A percentile compares a stretch with the other conserved stretches of the same genome.
Conservation (phyloP, 1,140 invertebrate species). For the Plectrocnemia conspersa region DNA sequence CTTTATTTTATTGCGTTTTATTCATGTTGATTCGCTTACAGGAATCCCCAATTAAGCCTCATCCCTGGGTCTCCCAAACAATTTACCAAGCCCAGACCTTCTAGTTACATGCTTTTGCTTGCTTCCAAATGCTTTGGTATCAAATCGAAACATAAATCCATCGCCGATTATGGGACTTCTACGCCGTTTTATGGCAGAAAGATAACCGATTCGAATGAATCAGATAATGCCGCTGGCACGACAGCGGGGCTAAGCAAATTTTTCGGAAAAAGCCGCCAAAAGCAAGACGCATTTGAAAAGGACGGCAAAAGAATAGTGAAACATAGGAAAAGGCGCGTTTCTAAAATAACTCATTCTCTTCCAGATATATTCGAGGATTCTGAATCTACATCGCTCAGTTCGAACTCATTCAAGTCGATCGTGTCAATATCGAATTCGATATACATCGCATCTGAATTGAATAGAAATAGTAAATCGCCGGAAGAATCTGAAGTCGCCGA, state of each 20-base stretch:
- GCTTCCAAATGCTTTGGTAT: slow-evolving; percentile 52
- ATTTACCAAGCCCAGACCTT: slow-evolving; percentile 14
- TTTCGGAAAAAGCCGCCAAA: too few species aligned
- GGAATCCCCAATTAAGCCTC: not conserved
- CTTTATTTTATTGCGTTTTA: too few species aligned
- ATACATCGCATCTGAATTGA: not conserved
- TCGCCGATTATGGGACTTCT: slow-evolving; percentile 41
- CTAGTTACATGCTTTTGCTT: slow-evolving; percentile 39
- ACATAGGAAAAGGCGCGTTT: too few species aligned
- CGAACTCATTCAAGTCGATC: not conserved
- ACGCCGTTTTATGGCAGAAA: too few species aligned
- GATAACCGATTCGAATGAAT: too few species aligned
- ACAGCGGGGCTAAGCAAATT: too few species aligned
- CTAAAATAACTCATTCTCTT: too few species aligned
- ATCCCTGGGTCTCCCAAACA: not conserved
- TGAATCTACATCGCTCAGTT: not conserved
- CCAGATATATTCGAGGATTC: slow-evolving; percentile 5
- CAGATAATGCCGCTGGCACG: too few species aligned
- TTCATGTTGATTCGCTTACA: too few species aligned
- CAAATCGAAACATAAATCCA: slow-evolving; percentile 48
- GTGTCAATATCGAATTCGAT: slow-evolving; percentile 14
- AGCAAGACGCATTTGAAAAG: too few species aligned
- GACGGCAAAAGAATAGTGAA: too few species aligned
- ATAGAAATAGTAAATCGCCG: not conserved
- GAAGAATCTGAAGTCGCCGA: not conserved